Evolutionary conservation across 2,797 vertebrate genomes (phyloP).

Genomic region (Sardinella longiceps): DNA sequence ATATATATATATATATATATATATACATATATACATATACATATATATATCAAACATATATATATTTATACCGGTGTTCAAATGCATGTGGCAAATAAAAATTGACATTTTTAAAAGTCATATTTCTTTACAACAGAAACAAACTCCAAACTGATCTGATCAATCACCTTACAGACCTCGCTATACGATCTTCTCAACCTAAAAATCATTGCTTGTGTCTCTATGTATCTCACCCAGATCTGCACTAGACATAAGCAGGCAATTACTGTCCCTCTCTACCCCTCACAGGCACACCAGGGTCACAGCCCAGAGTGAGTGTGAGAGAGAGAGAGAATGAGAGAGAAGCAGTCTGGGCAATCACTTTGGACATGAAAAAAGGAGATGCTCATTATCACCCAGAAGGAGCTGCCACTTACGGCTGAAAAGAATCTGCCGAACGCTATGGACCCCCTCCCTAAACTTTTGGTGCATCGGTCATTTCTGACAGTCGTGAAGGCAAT

Average conservation of each 20-base stretch:
- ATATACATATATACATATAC: too few species aligned
- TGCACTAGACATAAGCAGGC: not conserved
- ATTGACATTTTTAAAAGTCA: not conserved
- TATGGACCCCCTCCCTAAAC: not conserved
- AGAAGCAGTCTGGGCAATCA: not conserved
- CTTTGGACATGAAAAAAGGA: not conserved
- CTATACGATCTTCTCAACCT: not conserved
- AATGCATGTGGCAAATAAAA: too few species aligned
- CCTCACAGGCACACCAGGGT: not conserved
- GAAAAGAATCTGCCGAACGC: not conserved
- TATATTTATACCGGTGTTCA: too few species aligned
- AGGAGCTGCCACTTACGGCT: not conserved
- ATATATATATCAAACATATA: not conserved
- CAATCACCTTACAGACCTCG: not conserved
- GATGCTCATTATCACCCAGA: not conserved
- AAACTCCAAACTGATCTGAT: not conserved
- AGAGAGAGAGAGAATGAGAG: not conserved
- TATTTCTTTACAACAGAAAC: not conserved
- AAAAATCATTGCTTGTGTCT: not conserved
- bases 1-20: not conserved
- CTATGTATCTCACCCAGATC: not conserved
- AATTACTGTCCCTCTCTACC: not conserved
- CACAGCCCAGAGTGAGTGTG: not conserved
- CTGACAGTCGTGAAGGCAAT: not conserved
- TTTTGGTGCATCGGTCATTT: not conserved